Percentiles rank a stretch among this genome's conserved stretches.
These are phyloP conservation scores for Eulemur coronatus DNA, from an alignment of 2,797 vertebrate species.

Conservation along the genomic window DNA sequence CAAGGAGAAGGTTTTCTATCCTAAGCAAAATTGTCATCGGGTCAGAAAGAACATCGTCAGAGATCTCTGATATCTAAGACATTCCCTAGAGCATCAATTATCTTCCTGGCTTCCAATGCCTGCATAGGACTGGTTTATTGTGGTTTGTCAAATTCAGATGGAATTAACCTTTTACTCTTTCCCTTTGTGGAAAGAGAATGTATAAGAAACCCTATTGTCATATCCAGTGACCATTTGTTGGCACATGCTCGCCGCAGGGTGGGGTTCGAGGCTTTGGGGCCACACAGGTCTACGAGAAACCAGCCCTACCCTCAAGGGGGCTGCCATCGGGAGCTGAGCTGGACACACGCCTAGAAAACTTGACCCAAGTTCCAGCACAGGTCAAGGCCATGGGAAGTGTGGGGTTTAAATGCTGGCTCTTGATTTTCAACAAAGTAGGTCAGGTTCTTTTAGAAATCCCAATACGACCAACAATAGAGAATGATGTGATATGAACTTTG, in stretches of 20 bases:
- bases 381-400: not conserved
- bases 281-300: not conserved
- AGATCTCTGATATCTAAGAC: not conserved
- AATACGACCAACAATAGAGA: not conserved
- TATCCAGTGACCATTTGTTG: not conserved
- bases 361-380: not conserved
- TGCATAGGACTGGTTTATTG: not conserved
- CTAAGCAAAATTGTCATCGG: not conserved
- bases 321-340: not conserved
- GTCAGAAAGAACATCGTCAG: not conserved
- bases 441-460: not conserved
- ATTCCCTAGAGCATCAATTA: not conserved
- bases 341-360: not conserved
- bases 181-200: not conserved
- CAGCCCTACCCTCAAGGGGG: not conserved
- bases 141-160: not conserved
- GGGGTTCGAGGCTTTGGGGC: not conserved
- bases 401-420: not conserved
- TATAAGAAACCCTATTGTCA: not conserved
- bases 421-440: slow-evolving; percentile 2
- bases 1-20: not conserved
- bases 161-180: not conserved
- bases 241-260: too few species aligned
- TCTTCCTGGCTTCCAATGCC: not conserved
- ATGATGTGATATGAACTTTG: not conserved